Evolutionary conservation across 2,888 invertebrate species (phyloP), one percentile per base, ranked within the genome.

Genomic region (Rhagophthalmus giganteus): DNA sequence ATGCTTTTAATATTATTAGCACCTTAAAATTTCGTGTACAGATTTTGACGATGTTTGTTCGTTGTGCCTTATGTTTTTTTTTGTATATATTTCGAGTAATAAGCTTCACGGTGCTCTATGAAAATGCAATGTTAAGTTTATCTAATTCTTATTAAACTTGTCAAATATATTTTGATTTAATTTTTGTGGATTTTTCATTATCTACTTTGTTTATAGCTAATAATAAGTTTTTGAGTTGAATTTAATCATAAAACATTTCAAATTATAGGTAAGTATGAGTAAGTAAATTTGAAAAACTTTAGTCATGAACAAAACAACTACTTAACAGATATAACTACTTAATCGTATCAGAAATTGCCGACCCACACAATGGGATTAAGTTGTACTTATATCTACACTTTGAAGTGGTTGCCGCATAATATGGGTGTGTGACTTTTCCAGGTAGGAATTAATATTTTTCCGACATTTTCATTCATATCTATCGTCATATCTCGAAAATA

Each of bases 11-110:
- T 12, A 12, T 34, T 34, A 12, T 15, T 34, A 24, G 34, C 24
- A 34, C 11, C 10, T 15, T 12, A 12, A 33, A 15, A 33, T 34
- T 16, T 7, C 13, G 13, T 34, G 24, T 24, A 34, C 16, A 34
- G 10, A 27, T 15, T 9, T 34, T 34, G 24, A 24, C 24, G 25
- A 26, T 30, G 30, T 45, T 45, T 45, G 30, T 45, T 45, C 40
- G 30, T 45, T 45, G 44, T 45, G 44, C 44, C 44, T 45, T 45
- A 45, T 40, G 31, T 11, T 45, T 37, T 44, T 42, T 37, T 37
- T 25, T 37, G 24, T 27, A 27, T 25, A 8, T 34, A 8, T 14
- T 44, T 30, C 12, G 9, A 10, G 27, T 26, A 35, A 33, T 9
- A 34, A 35, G 44, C 44, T 45, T 45, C n/a, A n/a, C 35, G 44